Conservation (phyloP, 1,140 invertebrate genomes). For the Dinoponera quadriceps region DNA sequence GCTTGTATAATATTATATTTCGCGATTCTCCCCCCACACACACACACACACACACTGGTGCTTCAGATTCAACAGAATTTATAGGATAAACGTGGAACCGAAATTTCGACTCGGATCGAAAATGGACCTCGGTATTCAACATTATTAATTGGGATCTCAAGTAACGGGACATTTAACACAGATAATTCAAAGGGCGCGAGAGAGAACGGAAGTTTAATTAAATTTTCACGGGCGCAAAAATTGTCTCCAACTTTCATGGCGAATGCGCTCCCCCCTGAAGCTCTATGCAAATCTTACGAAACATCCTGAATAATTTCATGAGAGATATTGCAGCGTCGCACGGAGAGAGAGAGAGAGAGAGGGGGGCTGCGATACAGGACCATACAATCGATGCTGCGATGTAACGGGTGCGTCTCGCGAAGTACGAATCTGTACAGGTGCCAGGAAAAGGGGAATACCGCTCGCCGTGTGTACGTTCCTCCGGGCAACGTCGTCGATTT, state of each 20-base stretch:
- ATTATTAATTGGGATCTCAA: too few species aligned
- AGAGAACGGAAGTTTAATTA: neutral
- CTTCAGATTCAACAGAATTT: too few species aligned
- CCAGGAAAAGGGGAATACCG: slow-evolving; percentile 13
- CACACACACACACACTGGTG: too few species aligned
- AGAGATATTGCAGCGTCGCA: neutral
- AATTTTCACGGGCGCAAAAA: neutral
- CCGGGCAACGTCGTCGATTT: slow-evolving; percentile 28
- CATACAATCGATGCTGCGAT: slow-evolving; percentile 10
- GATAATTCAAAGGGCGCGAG: neutral
- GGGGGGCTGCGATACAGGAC: neutral
- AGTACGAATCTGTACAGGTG: slow-evolving; percentile 32
- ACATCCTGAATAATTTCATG: slow-evolving; percentile 1
- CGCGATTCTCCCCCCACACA: too few species aligned
- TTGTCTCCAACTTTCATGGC: neutral
- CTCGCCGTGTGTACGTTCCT: slow-evolving; percentile 11
- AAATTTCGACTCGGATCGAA: too few species aligned
- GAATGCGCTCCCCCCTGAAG: neutral
- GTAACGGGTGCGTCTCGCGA: slow-evolving; percentile 5
- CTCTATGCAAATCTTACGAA: neutral
- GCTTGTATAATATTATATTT: too few species aligned
- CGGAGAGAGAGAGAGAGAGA: too few species aligned
- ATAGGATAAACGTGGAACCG: too few species aligned
- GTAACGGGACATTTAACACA: neutral
- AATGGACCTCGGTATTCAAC: too few species aligned